Evolutionary conservation across 2,888 invertebrate species (phyloP), one percentile per base, ranked within the genome.

Genomic region (Thereva unica): DNA sequence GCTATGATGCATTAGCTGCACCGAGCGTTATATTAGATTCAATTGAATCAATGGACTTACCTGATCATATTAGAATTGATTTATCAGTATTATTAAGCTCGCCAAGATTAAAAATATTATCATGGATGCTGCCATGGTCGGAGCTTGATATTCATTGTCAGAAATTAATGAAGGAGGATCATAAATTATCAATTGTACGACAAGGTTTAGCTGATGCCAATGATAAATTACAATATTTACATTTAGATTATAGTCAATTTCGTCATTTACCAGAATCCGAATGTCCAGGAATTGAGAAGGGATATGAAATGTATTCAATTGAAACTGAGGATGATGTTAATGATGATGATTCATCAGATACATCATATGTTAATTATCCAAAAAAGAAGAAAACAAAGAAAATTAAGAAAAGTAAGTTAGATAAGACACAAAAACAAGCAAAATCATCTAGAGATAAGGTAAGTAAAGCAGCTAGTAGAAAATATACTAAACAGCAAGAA

Each of bases 221-320:
- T 69, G 70, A 70, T 57, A 68, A 69, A 40, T 75, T 87, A 40
- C 85, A 87, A 74, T 87, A 84, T 75, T 77, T 87, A 2, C 85
- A 87, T 71, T 84, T 87, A 65, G 87, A 87, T 75, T 87, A 86
- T 73, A 84, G 84, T 50, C 83, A 84, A 71, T 86, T 86, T 75
- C 84, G 85, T 71, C 82, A 85, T 67, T 83, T 84, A 78, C 85
- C 85, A 0, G 74, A 76, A 23, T 53, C 66, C n/a, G 69, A 70
- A 57, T 70, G 71, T 66, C 71, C 71, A 0, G 74, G 74, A 4
- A 73, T 74, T 47, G 74, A 74, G 67, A 71, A 71, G 42, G 73
- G 74, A 2, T 73, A 73, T 37, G 73, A 73, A 53, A 52, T 47
- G 1, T 69, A 61, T 53, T 55, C 45, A 8, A 47, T 52, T n/a